Evolutionary conservation across 1,140 invertebrate genomes (phyloP), one percentile per base, ranked within the genome.

Genomic region (Solenopsis fugax): DNA sequence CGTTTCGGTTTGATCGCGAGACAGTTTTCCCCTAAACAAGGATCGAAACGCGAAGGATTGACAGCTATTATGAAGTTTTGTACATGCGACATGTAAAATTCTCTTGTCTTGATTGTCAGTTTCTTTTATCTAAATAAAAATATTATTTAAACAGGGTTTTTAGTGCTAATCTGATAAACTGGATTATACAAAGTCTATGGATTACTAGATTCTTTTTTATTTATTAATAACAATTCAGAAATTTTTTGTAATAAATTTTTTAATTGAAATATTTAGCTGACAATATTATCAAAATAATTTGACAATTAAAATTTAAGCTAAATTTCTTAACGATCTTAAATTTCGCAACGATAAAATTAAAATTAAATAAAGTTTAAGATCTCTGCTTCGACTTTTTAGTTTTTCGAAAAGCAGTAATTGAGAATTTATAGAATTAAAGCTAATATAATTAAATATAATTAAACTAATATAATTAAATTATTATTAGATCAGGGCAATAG

Each of bases 1-100:
- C 82, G 21, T 78, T 60, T 85, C 50, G 58, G 72, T 48, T 85
- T 84, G 80, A 84, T 84, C 54, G 24, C 24, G 29, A 84, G 69
- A 73, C 41, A 77, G 24, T 41, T 50, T 62, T 34, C 41, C 16
- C 24, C 37, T 50, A 67, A 71, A 34, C 67, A 6, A 21, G 37
- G 18, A 45, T 60, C n/a, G 18, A 60, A 73, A 50, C 18, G 41
- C 4, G 75, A n/a, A 4, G 16, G 56, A 7, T 18, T 67, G 77
- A 69, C 34, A 16, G 13, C n/a, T 7, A 18, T 41, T 6, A 18
- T 52, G 12, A 65, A 67, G 7, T 65, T 52, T n/a, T 24, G 29
- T 2, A 41, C 16, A 10, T 45, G 16, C 2, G 2, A 69, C 21
- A 48, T 24, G 12, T 16, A 34, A 62, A 9, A n/a, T 2, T 29